Base-by-base conservation (phyloP, 2,113 vertebrate species). In the Aptenodytes forsteri region DNA sequence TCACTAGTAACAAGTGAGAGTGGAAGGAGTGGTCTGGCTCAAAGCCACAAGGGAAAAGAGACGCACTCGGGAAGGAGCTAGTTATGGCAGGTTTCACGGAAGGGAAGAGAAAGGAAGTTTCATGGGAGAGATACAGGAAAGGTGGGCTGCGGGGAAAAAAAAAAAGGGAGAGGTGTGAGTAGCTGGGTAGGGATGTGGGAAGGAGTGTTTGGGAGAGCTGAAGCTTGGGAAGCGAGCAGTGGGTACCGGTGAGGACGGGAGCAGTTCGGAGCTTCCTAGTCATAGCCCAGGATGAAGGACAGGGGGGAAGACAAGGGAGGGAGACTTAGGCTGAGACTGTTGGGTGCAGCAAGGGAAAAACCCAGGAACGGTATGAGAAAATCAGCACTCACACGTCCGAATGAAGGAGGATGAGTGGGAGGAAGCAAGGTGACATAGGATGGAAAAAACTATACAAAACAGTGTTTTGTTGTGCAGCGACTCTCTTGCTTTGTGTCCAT, bases 191-290 rank as follows among this genome's bases (percentile, higher is more conserved):
- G 75, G 20, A 54, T 67, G 46, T 21, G 23, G 34, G 27, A 50
- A 49, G 0, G 1, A 49, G 16, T 1, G 1, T 66, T 80, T 3
- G 3, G 52, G n/a, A 67, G 23, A 86, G 20, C 12, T 77, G 58
- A 56, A 70, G 54, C 34, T 1, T 58, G 42, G 27, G 67, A 86
- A 81, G 30, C 0, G 6, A 87, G 44, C 32, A 77, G 13, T 1
- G 2, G 38, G 22, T 30, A 69, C 27, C 1, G 1, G 27, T 38
- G 29, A 55, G 32, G 13, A 56, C 55, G 13, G 19, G 40, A 95
- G 34, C 26, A 38, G 6, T 61, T 81, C 6, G 11, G 27, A 93
- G 17, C 56, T 76, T 87, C 47, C 49, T 42, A 16, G 15, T 62
- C 58, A 26, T 5, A 42, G 8, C n/a, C 26, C 4, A 10, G 36